A percentile compares a stretch with the other conserved stretches of the same genome.
These are phyloP conservation scores for Dioctria rufipes DNA, from an alignment of 2,888 invertebrate species.

Conservation along the genomic window DNA sequence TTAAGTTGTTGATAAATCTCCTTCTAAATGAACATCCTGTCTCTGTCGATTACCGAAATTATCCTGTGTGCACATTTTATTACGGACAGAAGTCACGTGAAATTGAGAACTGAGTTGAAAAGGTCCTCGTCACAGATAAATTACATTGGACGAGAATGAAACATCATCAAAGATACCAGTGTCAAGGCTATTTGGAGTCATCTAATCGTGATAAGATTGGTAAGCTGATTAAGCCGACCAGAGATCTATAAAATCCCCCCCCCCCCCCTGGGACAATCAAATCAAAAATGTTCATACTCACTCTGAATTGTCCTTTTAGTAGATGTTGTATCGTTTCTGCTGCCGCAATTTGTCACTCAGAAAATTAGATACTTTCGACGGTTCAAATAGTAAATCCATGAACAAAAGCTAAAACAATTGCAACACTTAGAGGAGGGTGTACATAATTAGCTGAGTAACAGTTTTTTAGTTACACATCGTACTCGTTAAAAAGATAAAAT, in stretches of 20 bases:
- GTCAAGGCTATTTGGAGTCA: slow-evolving; percentile 30
- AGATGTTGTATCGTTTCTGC: neutral
- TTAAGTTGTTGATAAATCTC: slow-evolving; percentile 23
- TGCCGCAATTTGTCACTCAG: slow-evolving; percentile 6
- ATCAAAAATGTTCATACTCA: slow-evolving; percentile 41
- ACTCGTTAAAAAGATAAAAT: neutral
- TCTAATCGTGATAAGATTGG: slow-evolving; percentile 24
- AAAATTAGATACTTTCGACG: slow-evolving; percentile 10
- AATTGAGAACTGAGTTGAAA: neutral
- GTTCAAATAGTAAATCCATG: slow-evolving; percentile 27
- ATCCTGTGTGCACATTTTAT: slow-evolving; percentile 3
- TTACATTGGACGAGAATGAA: slow-evolving; percentile 21
- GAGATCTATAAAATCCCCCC: too few relatives aligned
- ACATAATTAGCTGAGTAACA: neutral
- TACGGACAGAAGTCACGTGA: slow-evolving; percentile 25
- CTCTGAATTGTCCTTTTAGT: slow-evolving; percentile 14
- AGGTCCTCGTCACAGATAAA: slow-evolving; percentile 21
- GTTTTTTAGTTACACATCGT: slow-evolving; percentile 1
- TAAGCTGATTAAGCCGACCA: slow-evolving; percentile 15
- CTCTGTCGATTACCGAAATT: slow-evolving; percentile 29
- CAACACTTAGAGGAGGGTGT: neutral
- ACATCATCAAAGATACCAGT: slow-evolving; percentile 37
- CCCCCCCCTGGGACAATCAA: slow-evolving; percentile 2
- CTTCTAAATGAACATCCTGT: slow-evolving; percentile 42
- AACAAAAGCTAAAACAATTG: slow-evolving; percentile 9